phyloP scores from a whole-genome alignment of 2,888 invertebrate species.

The Epinotia ramella region DNA sequence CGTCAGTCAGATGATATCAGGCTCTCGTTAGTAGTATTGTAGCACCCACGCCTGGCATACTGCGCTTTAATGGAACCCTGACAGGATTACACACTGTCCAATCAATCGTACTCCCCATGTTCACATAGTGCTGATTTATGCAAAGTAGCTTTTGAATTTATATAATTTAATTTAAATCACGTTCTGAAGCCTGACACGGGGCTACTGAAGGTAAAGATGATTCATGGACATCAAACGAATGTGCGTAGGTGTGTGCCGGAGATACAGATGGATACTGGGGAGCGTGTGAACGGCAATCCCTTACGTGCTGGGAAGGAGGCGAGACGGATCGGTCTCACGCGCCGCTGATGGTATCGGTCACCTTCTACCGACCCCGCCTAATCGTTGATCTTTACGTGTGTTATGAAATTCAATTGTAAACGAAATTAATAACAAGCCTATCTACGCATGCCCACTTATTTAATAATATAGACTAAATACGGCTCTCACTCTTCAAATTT shows the following conservation, averaged over 20 bases:
- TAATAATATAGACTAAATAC: slow-evolving; percentile 47
- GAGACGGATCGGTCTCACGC: slow-evolving; percentile 74
- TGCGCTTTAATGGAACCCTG: slow-evolving; percentile 68
- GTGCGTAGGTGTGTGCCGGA: slow-evolving; percentile 70
- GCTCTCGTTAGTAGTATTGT: slow-evolving; percentile 79
- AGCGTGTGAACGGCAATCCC: slow-evolving; percentile 70
- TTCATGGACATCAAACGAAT: slow-evolving; percentile 61
- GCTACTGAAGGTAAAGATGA: slow-evolving; percentile 52
- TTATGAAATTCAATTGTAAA: slow-evolving; percentile 55
- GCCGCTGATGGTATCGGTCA: slow-evolving; percentile 70
- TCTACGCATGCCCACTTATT: slow-evolving; percentile 48
- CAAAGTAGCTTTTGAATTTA: slow-evolving; percentile 42
- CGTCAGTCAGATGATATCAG: slow-evolving; percentile 78
- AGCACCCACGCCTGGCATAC: slow-evolving; percentile 70
- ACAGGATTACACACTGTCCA: slow-evolving; percentile 70
- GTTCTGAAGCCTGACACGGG: slow-evolving; percentile 19
- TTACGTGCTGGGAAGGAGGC: slow-evolving; percentile 56
- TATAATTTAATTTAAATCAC: slow-evolving; percentile 34
- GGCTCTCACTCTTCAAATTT: slow-evolving; percentile 72
- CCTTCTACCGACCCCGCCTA: slow-evolving; percentile 62
- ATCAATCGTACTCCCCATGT: slow-evolving; percentile 63
- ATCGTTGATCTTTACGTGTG: slow-evolving; percentile 69
- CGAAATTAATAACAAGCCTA: slow-evolving; percentile 31
- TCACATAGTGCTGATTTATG: slow-evolving; percentile 62
- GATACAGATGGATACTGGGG: slow-evolving; percentile 60